These are phyloP conservation scores for Laothoe populi DNA, from an alignment of 2,888 invertebrate species.

Conservation along the genomic window DNA sequence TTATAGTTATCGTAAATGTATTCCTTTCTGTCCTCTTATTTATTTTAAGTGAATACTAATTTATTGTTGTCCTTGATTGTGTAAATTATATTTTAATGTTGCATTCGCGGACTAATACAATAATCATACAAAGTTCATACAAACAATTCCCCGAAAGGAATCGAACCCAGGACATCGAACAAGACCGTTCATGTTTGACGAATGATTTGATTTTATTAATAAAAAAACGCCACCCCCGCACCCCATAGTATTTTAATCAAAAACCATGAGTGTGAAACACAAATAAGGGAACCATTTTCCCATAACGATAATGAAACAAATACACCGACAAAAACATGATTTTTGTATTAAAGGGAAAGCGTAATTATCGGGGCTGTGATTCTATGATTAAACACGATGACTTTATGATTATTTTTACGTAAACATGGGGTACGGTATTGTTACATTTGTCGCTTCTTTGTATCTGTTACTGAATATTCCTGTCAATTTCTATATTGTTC, in stretches of 20 bases:
- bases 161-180: no score
- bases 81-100: no score
- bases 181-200: no score
- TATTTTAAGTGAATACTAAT: no score
- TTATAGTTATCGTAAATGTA: no score
- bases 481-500: neutral
- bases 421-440: neutral
- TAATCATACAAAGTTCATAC: no score
- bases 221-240: slow-evolving; percentile 39
- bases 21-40: no score
- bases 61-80: no score
- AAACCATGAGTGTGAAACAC: slow-evolving; percentile 80
- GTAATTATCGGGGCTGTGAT: slow-evolving; percentile 16
- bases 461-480: neutral
- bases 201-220: no score
- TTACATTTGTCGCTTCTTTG: neutral
- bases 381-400: slow-evolving; percentile 46
- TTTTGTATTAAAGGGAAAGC: slow-evolving; percentile 19
- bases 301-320: slow-evolving; percentile 81
- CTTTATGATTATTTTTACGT: slow-evolving; percentile 53
- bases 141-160: no score
- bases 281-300: slow-evolving; percentile 78
- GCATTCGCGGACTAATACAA: no score
- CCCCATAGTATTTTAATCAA: slow-evolving; percentile 80
- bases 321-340: slow-evolving; percentile 42